phyloP scores from a whole-genome alignment of 2,888 invertebrate species.

The Coelogynopora nodosa region DNA sequence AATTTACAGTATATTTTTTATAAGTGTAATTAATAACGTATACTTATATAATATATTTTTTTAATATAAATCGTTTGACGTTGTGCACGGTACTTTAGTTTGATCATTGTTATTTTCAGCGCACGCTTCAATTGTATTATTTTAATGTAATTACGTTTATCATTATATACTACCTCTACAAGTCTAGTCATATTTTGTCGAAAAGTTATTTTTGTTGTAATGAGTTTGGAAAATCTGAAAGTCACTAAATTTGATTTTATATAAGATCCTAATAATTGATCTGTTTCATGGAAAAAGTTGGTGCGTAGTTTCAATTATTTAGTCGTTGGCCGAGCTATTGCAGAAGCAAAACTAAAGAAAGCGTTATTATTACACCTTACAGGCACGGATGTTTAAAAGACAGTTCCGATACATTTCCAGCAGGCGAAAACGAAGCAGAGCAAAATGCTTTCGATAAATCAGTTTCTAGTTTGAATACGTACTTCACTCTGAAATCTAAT shows the following conservation, averaged over 20 bases:
- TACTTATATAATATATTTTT: not conserved
- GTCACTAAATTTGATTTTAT: slow-evolving; percentile 4
- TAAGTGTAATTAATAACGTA: not conserved
- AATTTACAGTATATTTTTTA: slow-evolving; percentile 22
- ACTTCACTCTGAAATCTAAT: not conserved
- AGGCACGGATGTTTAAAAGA: not conserved
- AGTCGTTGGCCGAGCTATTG: not conserved
- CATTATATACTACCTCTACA: not conserved
- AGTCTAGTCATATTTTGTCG: slow-evolving; percentile 16
- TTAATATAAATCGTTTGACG: not conserved
- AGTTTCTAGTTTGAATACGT: not conserved
- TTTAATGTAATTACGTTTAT: not conserved
- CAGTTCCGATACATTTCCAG: not conserved
- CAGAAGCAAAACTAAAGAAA: not conserved
- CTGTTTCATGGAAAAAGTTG: slow-evolving; percentile 17
- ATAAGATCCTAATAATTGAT: not conserved
- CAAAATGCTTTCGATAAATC: not conserved
- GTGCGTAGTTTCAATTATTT: slow-evolving; percentile 20
- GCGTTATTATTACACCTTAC: not conserved
- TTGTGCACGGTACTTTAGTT: not conserved
- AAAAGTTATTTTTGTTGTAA: not conserved
- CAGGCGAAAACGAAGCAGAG: not conserved
- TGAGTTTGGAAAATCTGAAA: not conserved
- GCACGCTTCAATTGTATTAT: not conserved
- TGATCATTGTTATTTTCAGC: not conserved